Evolutionary conservation across 2,113 vertebrate genomes (phyloP), one percentile per base, ranked within the genome.

Genomic region (Orycteropus afer): DNA sequence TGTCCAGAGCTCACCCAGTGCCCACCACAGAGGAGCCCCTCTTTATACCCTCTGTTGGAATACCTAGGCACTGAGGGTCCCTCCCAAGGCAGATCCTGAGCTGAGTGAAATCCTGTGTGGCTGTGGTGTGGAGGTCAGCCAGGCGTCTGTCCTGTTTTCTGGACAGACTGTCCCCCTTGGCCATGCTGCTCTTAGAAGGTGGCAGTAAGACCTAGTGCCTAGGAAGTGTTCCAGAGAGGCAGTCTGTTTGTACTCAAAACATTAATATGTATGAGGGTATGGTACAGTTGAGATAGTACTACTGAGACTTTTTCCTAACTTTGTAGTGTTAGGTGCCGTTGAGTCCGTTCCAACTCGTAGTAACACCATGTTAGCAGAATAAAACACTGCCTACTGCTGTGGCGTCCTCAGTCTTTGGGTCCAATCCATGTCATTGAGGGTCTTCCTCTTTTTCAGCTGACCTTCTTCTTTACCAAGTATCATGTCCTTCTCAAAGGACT

Each of bases 121-220:
- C 45, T 25, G 5, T 47, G 34, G n/a, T 0, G 1, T 0, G 7
- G 29, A 77, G 51, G 51, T 71, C 42, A 69, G 55, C 69, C 17
- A 5, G 34, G 49, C 5, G 5, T 37, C 40, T 34, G 29, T 15
- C 55, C 27, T 29, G 29, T 47, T 25, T 15, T 40, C 47, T 37
- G 40, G 86, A 42, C 47, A 51, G 34, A 73, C 34, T 51, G 61
- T 32, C 37, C 15, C 34, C 95, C 23, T 0, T 3, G 17, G 71
- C 77, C n/a, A 27, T 18, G 0, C 0, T 0, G 13, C n/a, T 7
- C 57, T 27, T 20, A 8, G 34, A n/a, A 71, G 69, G 77, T 27
- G 22, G 45, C 67, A 76, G 77, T 77, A 47, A 47, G 49, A 6
- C 42, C 49, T 2, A 4, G 47, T 18, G 17, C 7, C 0, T 40